Conservation (phyloP, 2,113 vertebrate species). For the Toxostoma redivivum region DNA sequence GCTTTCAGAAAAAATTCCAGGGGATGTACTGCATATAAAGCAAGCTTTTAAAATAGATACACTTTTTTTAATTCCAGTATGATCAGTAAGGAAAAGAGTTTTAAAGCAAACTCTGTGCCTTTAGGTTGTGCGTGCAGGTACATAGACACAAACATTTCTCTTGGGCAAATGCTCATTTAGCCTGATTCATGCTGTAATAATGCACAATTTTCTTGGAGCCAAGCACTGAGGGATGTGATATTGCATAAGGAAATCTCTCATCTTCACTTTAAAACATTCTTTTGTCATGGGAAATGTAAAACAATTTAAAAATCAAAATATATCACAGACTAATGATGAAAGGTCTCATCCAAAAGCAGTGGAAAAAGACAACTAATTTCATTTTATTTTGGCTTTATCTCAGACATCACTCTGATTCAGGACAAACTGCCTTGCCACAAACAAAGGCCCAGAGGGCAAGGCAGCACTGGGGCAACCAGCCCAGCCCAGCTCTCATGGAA, state of each 20-base stretch:
- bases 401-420: neutral
- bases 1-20: neutral
- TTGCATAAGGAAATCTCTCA: neutral
- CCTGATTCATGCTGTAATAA: neutral
- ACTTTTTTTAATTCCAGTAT: neutral
- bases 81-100: neutral
- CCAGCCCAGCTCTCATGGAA: neutral
- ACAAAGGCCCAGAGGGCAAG: neutral
- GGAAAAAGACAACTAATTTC: neutral
- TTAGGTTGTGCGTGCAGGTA: neutral
- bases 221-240: neutral
- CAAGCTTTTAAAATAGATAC: neutral
- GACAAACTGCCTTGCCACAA: neutral
- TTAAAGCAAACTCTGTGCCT: neutral
- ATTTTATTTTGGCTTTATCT: neutral
- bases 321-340: neutral
- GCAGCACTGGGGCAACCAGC: neutral
- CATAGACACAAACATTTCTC: neutral
- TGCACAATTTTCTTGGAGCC: neutral
- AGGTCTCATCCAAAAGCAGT: neutral
- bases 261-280: neutral
- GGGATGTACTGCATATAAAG: neutral
- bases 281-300: conserved; percentile 15
- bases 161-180: neutral
- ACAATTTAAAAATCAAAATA: conserved; percentile 1